Percentiles rank a stretch among this genome's conserved stretches.
Evolutionary conservation across 37 sponge, comb jelly and placozoan genomes (phyloP).

Genomic region (Spongilla lacustris): DNA sequence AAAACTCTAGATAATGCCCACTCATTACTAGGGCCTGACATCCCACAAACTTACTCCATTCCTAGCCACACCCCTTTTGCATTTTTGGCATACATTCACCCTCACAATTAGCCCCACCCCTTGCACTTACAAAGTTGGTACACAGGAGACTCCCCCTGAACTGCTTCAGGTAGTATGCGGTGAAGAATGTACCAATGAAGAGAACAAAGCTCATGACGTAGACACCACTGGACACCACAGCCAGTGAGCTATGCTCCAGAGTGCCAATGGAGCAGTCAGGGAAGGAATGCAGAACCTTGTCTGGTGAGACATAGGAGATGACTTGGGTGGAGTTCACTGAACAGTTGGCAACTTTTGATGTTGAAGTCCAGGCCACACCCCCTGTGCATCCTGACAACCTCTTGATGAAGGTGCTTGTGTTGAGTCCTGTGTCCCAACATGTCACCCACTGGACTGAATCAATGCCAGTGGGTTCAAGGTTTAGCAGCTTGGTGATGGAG

Average conservation of each 20-base stretch:
- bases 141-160: slow-evolving; percentile 55
- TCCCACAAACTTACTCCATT: too few relatives aligned
- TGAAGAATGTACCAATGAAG: slow-evolving; percentile 77
- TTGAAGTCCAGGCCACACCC: not conserved
- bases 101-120: too few relatives aligned
- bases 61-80: too few relatives aligned
- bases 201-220: slow-evolving; percentile 79
- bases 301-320: slow-evolving; percentile 26
- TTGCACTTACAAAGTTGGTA: slow-evolving; percentile 69
- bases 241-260: slow-evolving; percentile 4
- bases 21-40: not conserved
- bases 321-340: slow-evolving; percentile 22
- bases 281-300: not conserved
- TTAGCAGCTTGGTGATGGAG: slow-evolving; percentile 38
- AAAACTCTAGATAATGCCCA: not conserved
- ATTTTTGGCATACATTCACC: too few relatives aligned
- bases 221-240: slow-evolving; percentile 32
- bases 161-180: slow-evolving; percentile 65
- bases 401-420: slow-evolving; percentile 14
- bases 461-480: not conserved
- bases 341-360: not conserved
- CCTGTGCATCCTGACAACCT: not conserved
- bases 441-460: slow-evolving; percentile 43
- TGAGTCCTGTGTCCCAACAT: slow-evolving; percentile 33
- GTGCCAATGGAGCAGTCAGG: slow-evolving; percentile 19